A percentile compares a stretch with the other conserved stretches of the same genome.
phyloP scores from a whole-genome alignment of 2,113 vertebrate species.

The Tricholaema leucomelas region DNA sequence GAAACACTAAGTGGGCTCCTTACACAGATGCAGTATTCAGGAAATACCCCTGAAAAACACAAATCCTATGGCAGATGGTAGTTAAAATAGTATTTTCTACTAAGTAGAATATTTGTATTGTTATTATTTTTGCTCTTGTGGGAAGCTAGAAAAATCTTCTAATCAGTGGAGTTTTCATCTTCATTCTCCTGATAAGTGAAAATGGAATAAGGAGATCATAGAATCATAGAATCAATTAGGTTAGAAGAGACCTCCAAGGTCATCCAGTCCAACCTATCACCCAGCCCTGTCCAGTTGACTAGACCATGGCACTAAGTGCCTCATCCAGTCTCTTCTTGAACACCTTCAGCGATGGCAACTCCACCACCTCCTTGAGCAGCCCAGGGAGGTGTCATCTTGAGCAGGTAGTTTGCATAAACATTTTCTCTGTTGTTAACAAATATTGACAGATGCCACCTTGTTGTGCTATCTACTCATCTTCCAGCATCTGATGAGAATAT shows the following conservation, averaged over 20 bases:
- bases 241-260: no score
- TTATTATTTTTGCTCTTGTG: not conserved
- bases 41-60: not conserved
- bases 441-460: not conserved
- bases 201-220: not conserved
- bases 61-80: not conserved
- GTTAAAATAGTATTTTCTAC: not conserved
- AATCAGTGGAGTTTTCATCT: not conserved
- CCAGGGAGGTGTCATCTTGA: no score
- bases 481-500: not conserved
- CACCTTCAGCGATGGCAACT: no score
- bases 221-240: no score
- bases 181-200: not conserved
- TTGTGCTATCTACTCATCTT: not conserved
- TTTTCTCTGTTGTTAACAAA: not conserved
- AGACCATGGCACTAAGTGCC: no score
- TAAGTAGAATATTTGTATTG: not conserved
- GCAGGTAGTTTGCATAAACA: not conserved
- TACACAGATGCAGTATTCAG: not conserved
- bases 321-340: no score
- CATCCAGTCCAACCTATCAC: no score
- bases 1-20: not conserved
- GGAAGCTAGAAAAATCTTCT: not conserved
- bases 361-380: no score
- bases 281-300: no score